Percentiles rank a stretch among this genome's conserved stretches.
These are phyloP conservation scores for Salpingus planirostris DNA, from an alignment of 2,888 invertebrate genomes.

Conservation along the genomic window DNA sequence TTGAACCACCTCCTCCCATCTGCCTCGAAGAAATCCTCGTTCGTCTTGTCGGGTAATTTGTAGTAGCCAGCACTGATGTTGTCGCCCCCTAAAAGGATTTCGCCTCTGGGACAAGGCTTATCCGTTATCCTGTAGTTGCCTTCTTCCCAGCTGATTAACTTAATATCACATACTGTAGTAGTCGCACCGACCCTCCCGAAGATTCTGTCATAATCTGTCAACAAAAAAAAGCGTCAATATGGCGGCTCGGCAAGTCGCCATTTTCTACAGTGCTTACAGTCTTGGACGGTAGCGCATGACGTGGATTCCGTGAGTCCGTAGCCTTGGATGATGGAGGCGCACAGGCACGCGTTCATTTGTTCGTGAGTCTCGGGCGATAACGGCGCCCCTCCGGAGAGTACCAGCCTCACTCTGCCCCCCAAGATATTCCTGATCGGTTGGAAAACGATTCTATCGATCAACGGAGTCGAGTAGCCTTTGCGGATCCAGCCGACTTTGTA, in stretches of 20 bases:
- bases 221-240: constrained; percentile 1
- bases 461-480: constrained; percentile 72
- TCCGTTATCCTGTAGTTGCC: constrained; percentile 84
- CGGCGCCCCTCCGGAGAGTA: constrained; percentile 93
- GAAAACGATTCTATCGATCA: constrained; percentile 62
- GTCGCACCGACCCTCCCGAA: constrained; percentile 84
- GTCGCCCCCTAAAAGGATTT: constrained; percentile 69
- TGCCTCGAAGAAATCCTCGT: constrained; percentile 78
- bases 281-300: constrained; percentile 84
- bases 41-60: constrained; percentile 79
- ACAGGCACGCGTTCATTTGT: constrained; percentile 86
- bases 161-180: constrained; percentile 73
- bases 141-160: constrained; percentile 88
- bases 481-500: constrained; percentile 85
- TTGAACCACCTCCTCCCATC: constrained; percentile 86
- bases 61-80: constrained; percentile 92
- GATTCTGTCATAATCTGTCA: constrained; percentile 43
- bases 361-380: constrained; percentile 91
- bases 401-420: constrained; percentile 81
- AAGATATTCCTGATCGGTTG: constrained; percentile 49
- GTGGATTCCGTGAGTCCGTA: constrained; percentile 97
- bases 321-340: constrained; percentile 83
- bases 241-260: too few species aligned
- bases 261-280: constrained; percentile 50
- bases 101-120: constrained; percentile 76